Evolutionary conservation across 2,797 vertebrate species (phyloP).

Genomic region (Saxicola maurus): DNA sequence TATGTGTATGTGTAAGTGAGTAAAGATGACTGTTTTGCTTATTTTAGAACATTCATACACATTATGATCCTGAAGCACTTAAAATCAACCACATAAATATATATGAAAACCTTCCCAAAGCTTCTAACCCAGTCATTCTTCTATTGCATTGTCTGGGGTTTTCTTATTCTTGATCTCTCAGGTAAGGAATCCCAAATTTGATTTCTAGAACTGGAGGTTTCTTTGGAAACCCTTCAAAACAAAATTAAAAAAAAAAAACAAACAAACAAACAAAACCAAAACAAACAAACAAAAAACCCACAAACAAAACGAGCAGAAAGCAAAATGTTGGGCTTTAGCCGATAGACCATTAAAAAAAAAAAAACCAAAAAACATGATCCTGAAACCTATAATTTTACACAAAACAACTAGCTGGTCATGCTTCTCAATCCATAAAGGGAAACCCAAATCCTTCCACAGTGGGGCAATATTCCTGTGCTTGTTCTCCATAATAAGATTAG

Average conservation of each 20-base stretch:
- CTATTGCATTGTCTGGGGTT: background rate
- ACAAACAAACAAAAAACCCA: too few species aligned
- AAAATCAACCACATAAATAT: background rate
- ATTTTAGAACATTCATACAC: background rate
- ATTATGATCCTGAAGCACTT: background rate
- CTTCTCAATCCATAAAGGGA: background rate
- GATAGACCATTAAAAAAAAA: background rate
- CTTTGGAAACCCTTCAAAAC: background rate
- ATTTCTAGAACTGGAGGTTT: background rate
- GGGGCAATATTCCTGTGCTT: background rate
- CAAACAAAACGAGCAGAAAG: fast-evolving
- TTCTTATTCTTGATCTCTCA: background rate
- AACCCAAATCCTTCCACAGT: background rate
- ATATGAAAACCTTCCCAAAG: background rate
- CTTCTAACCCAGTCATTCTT: background rate
- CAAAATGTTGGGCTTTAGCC: fast-evolving
- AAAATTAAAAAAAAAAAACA: background rate
- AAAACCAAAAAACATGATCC: too few species aligned
- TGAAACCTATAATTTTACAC: background rate
- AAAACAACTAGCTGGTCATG: background rate
- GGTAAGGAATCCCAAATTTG: background rate
- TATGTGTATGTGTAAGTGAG: background rate
- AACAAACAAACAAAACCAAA: too few species aligned
- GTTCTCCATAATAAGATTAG: background rate
- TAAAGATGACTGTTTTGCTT: background rate